Evolutionary conservation across 2,888 invertebrate species (phyloP).

Genomic region (Lepeophtheirus nordmannii): DNA sequence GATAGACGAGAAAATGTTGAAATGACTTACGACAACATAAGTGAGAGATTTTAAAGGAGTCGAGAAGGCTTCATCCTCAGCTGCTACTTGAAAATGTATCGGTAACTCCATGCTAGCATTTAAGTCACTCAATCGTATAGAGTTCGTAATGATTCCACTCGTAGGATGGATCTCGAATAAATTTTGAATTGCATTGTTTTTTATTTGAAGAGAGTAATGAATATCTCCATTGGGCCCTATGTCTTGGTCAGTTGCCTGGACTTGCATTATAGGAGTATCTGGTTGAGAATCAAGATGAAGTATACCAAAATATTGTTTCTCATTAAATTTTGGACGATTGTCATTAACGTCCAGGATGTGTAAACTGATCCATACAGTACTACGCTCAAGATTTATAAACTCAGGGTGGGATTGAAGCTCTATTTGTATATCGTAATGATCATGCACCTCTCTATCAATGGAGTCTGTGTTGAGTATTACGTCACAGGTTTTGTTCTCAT

Average conservation of each 20-base stretch:
- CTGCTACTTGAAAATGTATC: constrained; percentile 17
- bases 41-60: neutral
- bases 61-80: neutral
- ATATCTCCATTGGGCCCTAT: neutral
- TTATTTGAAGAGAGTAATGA: neutral
- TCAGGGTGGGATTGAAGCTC: constrained; percentile 63
- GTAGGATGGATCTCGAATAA: neutral
- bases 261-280: neutral
- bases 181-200: neutral
- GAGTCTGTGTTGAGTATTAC: constrained; percentile 46
- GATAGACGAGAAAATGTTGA: neutral
- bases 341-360: neutral
- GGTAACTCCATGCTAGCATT: neutral
- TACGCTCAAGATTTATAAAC: constrained; percentile 50
- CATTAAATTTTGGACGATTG: neutral
- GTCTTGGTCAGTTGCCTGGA: neutral
- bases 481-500: constrained; percentile 66
- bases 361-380: neutral
- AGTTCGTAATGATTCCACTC: neutral
- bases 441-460: constrained; percentile 61
- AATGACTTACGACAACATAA: neutral
- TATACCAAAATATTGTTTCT: neutral
- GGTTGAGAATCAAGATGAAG: neutral
- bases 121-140: neutral
- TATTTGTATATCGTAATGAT: constrained; percentile 45